phyloP scores from a whole-genome alignment of 2,797 vertebrate genomes.

The Bucorvus abyssinicus region DNA sequence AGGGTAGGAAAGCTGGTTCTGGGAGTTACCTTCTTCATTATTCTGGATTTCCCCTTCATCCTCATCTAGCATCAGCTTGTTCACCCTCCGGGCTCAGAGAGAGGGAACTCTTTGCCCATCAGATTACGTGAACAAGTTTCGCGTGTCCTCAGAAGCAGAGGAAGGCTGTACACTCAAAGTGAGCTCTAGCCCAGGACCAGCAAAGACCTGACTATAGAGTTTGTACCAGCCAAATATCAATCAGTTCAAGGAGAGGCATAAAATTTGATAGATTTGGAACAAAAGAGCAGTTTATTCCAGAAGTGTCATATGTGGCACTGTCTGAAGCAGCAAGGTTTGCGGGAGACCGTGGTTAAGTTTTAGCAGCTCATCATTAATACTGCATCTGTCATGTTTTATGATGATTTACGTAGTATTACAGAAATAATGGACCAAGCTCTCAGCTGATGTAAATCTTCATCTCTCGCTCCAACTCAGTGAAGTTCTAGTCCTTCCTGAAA shows the following conservation, averaged over 20 bases:
- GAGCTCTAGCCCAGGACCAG: background rate
- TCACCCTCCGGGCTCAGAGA: background rate
- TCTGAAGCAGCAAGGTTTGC: background rate
- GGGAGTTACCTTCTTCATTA: background rate
- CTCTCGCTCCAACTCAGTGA: background rate
- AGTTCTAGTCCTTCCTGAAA: background rate
- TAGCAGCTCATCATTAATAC: constrained; percentile 4
- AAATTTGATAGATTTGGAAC: constrained; percentile 32
- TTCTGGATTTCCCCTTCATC: constrained; percentile 37
- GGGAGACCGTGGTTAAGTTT: background rate
- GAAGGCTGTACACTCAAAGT: background rate
- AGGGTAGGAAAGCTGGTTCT: background rate
- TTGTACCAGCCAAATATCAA: background rate
- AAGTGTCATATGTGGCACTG: background rate
- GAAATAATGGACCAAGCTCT: background rate
- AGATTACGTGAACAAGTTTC: background rate
- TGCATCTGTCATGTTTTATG: constrained; percentile 8
- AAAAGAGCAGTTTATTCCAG: background rate
- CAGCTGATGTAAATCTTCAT: constrained; percentile 19
- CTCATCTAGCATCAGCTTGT: background rate
- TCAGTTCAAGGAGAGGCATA: constrained; percentile 3
- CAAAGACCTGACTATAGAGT: background rate
- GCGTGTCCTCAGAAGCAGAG: rapidly evolving
- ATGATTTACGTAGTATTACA: background rate
- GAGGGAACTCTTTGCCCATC: background rate